Percentiles rank a stretch among this genome's conserved stretches.
These are phyloP conservation scores for Aurelia coerulea DNA, from an alignment of 30 jellyfish, hydroid and myxozoan species.

Conservation along the genomic window DNA sequence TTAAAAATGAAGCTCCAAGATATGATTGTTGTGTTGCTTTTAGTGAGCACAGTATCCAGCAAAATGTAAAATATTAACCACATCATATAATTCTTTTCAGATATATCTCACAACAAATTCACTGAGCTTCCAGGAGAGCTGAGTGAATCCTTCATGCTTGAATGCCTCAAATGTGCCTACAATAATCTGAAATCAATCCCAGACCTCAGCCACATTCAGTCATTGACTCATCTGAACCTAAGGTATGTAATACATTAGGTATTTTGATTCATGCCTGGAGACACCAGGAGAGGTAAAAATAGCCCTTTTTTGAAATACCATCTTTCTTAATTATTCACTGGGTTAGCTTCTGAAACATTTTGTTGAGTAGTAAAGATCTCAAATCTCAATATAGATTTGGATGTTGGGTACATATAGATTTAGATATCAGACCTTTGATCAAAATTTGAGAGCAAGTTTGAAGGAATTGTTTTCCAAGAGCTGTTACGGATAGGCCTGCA, in stretches of 20 bases:
- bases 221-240: constrained; percentile 71
- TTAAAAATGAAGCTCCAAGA: neutral
- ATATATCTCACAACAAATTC: constrained; percentile 83
- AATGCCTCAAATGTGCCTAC: constrained; percentile 71
- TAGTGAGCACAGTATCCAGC: neutral
- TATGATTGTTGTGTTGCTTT: neutral
- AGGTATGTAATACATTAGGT: constrained; percentile 50
- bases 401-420: no score
- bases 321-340: no score
- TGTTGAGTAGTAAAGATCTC: no score
- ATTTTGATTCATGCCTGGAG: no score
- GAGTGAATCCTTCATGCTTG: constrained; percentile 82
- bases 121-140: constrained; percentile 92
- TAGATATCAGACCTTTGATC: no score
- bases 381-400: no score
- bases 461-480: no score
- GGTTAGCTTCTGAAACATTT: no score
- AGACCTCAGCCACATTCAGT: constrained; percentile 82
- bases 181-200: constrained; percentile 71
- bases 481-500: no score
- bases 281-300: no score
- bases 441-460: no score
- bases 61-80: neutral
- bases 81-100: constrained; percentile 38
- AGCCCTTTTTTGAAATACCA: no score